Conservation (phyloP, 2,113 vertebrate species). For the Rynchops niger region DNA sequence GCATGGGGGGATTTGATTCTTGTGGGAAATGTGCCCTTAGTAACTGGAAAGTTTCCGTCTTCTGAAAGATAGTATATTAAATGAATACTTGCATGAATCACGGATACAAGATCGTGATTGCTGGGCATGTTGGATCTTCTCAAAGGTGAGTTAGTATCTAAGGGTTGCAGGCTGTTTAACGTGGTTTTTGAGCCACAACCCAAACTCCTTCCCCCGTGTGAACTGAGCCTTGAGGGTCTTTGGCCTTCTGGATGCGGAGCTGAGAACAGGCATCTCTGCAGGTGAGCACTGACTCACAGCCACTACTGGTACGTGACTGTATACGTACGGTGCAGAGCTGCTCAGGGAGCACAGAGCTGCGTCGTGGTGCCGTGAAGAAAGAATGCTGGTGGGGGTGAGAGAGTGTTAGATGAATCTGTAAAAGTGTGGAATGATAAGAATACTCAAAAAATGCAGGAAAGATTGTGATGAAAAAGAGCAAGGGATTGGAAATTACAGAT, state of each 20-base stretch:
- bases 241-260: not conserved
- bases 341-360: not conserved
- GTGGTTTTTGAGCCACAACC: not conserved
- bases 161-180: not conserved
- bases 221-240: not conserved
- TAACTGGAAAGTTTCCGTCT: not conserved
- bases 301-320: not conserved
- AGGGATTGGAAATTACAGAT: not conserved
- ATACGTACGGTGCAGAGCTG: not conserved
- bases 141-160: not conserved
- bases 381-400: not conserved
- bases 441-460: not conserved
- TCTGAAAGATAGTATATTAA: not conserved
- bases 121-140: conserved; percentile 39
- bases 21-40: conserved; percentile 1
- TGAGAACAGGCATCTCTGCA: not conserved
- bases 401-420: not conserved
- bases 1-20: not conserved
- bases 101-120: not conserved
- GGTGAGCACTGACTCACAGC: not conserved
- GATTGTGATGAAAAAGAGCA: not conserved
- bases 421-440: not conserved
- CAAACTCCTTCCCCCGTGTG: not conserved
- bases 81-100: conserved; percentile 2
- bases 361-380: not conserved